phyloP scores from a whole-genome alignment of 2,797 vertebrate genomes.

The Falco columbarius region DNA sequence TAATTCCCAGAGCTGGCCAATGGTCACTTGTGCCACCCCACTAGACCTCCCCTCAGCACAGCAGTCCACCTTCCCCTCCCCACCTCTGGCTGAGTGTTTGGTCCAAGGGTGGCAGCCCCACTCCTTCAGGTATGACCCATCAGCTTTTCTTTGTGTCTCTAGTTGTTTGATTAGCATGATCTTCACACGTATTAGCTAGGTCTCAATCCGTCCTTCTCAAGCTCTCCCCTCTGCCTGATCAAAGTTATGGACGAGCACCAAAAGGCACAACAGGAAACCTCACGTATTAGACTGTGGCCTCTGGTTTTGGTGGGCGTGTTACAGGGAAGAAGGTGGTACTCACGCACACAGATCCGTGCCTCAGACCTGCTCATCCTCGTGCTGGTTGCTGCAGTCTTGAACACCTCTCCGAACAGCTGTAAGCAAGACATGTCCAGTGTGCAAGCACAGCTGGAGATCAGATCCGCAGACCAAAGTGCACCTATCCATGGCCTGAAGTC shows the following conservation, averaged over 20 bases:
- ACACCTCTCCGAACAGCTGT: background rate
- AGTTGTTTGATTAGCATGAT: background rate
- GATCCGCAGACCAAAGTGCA: background rate
- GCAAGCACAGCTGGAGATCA: accelerated
- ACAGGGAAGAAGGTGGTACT: background rate
- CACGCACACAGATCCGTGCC: background rate
- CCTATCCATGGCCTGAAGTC: background rate
- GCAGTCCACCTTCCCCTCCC: background rate
- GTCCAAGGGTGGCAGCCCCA: background rate
- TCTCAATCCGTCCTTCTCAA: background rate
- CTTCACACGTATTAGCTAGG: background rate
- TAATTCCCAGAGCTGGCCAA: background rate
- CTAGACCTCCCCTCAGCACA: background rate
- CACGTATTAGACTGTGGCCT: too few relatives aligned
- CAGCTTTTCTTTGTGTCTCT: background rate
- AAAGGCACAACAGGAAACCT: background rate
- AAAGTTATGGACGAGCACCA: background rate
- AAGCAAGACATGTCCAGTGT: background rate
- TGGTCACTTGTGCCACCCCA: background rate
- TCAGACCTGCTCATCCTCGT: background rate
- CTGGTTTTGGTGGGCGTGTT: background rate
- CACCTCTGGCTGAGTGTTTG: accelerated
- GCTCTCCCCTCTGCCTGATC: background rate
- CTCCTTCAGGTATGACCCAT: background rate
- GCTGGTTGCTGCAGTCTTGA: background rate